Percentiles rank a stretch among this genome's conserved stretches.
phyloP scores from a whole-genome alignment of 1,140 invertebrate genomes.

The Sarcophaga bullata region DNA sequence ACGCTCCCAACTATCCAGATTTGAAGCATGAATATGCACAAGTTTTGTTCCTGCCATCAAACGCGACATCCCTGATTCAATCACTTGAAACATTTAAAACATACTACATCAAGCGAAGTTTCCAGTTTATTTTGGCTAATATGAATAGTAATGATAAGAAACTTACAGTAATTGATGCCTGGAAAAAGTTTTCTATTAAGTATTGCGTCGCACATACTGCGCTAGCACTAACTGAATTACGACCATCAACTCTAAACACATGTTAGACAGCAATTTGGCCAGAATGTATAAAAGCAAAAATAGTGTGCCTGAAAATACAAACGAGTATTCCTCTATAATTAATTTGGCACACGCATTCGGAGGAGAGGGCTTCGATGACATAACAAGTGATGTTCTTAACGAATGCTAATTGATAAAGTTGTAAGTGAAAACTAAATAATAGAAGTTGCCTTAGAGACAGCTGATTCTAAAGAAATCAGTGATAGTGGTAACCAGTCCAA shows the following conservation, averaged over 20 bases:
- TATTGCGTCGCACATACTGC: constrained; percentile 41
- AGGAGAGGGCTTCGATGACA: constrained; percentile 37
- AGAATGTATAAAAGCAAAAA: constrained; percentile 39
- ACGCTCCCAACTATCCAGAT: neutral
- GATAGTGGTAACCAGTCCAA: constrained; percentile 31
- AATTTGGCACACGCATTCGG: constrained; percentile 23
- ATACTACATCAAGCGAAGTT: constrained; percentile 54
- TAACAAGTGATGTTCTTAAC: neutral
- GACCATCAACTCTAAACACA: constrained; percentile 43
- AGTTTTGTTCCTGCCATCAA: constrained; percentile 56
- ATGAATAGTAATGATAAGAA: constrained; percentile 28
- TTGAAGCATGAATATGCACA: constrained; percentile 49
- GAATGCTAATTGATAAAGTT: constrained; percentile 40
- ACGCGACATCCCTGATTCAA: constrained; percentile 61
- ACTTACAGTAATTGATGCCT: constrained; percentile 39
- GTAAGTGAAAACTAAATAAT: constrained; percentile 40
- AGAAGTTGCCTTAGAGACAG: constrained; percentile 33
- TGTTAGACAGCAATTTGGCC: constrained; percentile 47
- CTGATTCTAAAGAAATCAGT: constrained; percentile 35
- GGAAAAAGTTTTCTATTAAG: constrained; percentile 45
- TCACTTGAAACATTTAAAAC: constrained; percentile 64
- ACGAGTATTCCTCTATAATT: constrained; percentile 44
- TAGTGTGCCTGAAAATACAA: constrained; percentile 28
- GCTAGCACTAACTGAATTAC: constrained; percentile 33
- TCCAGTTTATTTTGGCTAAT: constrained; percentile 44